Conservation (phyloP, 2,888 invertebrate species). For the Pogonocherus hispidulus region DNA sequence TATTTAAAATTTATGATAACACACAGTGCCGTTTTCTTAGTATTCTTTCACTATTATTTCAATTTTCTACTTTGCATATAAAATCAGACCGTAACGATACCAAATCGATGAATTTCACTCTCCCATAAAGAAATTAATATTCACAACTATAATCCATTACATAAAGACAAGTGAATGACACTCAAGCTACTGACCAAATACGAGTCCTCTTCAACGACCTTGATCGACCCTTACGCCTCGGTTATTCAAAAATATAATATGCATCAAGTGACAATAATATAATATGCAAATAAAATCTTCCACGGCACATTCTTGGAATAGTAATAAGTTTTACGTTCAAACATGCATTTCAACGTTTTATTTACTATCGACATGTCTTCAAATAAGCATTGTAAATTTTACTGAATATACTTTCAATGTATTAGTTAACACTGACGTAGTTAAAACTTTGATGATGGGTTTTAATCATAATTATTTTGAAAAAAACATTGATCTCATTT, state of each 20-base stretch:
- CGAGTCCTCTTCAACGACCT: slow-evolving; percentile 20
- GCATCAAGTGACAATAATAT: slow-evolving; percentile 21
- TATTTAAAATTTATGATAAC: no score
- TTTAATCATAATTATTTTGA: no score
- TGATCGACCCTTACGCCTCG: slow-evolving; percentile 15
- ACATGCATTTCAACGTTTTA: slow-evolving; percentile 6
- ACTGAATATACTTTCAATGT: no score
- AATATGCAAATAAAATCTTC: slow-evolving; percentile 33
- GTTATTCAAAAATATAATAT: slow-evolving; percentile 19
- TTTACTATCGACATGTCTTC: slow-evolving; percentile 21
- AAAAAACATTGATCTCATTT: no score
- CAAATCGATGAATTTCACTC: neutral
- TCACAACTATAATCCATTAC: neutral
- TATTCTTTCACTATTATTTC: no score
- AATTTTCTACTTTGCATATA: no score
- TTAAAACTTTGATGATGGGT: no score
- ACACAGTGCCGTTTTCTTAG: no score
- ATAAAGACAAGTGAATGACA: slow-evolving; percentile 14
- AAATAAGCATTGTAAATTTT: neutral
- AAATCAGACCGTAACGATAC: neutral
- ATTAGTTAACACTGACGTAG: no score
- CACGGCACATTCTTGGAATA: slow-evolving; percentile 11
- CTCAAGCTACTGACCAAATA: neutral
- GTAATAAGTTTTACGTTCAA: slow-evolving; percentile 9
- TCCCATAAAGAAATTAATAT: slow-evolving; percentile 8